Conservation (phyloP, 2,888 invertebrate species). For the Lysandra bellargus region DNA sequence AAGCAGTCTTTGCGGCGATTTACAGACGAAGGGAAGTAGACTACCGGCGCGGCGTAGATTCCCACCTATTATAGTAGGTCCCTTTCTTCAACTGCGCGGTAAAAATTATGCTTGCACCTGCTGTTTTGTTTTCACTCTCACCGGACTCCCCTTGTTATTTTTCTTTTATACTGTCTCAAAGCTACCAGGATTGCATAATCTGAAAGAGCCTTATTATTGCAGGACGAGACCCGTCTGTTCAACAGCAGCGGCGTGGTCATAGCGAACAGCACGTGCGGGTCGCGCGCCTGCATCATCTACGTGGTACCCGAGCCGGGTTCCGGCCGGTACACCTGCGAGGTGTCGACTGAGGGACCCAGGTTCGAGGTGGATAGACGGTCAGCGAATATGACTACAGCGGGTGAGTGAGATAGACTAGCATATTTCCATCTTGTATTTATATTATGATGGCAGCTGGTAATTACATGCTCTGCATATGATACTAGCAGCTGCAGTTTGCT, state of each 20-base stretch:
- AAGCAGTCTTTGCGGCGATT: too few relatives aligned
- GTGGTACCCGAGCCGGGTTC: conserved; percentile 65
- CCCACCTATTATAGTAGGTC: too few relatives aligned
- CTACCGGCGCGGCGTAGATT: too few relatives aligned
- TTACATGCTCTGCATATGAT: too few relatives aligned
- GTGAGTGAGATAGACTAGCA: conserved; percentile 50
- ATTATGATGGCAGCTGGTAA: too few relatives aligned
- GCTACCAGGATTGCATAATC: not conserved
- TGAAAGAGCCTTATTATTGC: conserved; percentile 38
- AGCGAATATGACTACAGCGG: conserved; percentile 70
- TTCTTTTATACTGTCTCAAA: not conserved
- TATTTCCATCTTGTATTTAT: too few relatives aligned
- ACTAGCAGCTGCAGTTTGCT: too few relatives aligned
- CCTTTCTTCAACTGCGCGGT: too few relatives aligned
- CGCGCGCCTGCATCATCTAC: conserved; percentile 55
- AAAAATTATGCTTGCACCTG: too few relatives aligned
- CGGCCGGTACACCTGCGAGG: conserved; percentile 71
- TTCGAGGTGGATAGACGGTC: conserved; percentile 67
- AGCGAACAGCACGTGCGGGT: conserved; percentile 67
- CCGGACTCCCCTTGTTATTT: too few relatives aligned
- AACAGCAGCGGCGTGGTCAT: conserved; percentile 64
- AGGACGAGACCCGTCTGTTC: conserved; percentile 68
- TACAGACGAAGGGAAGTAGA: too few relatives aligned
- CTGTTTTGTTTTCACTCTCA: too few relatives aligned
- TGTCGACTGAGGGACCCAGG: conserved; percentile 71